Base-by-base conservation (phyloP, 2,888 invertebrate species). In the Temnothorax ravouxi region DNA sequence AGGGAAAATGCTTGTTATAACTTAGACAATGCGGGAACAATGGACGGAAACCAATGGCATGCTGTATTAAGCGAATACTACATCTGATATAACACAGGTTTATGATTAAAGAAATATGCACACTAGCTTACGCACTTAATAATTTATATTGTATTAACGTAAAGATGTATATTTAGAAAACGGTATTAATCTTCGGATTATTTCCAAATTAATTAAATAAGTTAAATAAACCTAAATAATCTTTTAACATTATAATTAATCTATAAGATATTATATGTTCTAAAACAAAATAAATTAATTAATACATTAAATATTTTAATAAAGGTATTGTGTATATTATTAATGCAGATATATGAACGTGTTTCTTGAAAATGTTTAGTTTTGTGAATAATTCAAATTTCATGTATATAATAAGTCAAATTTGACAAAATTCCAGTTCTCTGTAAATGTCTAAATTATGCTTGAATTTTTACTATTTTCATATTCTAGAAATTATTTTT, bases 1-100 rank as follows among this genome's bases (percentile, higher is more conserved):
- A 29, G 88, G 86, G 86, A 86, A 84, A 83, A 61, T 69, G 72
- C 81, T 59, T 29, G 74, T 38, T 72, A 75, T 84, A 85, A 83
- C 76, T 87, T 82, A 66, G 41, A 62, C 62, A 67, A 85, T 74
- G 69, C 21, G 15, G n/a, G 41, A 66, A 79, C 76, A 66, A 69
- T 38, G 38, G 54, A 18, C 83, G 41, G 84, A 87, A 84, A 75
- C 79, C 79, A 79, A 84, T 75, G 71, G 56, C 25, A 38, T 50
- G 61, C 15, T 29, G 21, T 25, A 59, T 75, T 82, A 76, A 52
- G 52, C 66, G 56, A 79, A 59, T n/a, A 47, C 21, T 34, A 79
- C 3, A 8, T 50, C 38, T 71, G 44, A 59, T 41, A 69, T 52
- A 25, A n/a, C 15, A 25, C 15, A 18, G 18, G 18, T n/a, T 56